Percentiles rank a stretch among this genome's conserved stretches.
These are phyloP conservation scores for Laothoe populi DNA, from an alignment of 2,888 invertebrate genomes.

Conservation along the genomic window DNA sequence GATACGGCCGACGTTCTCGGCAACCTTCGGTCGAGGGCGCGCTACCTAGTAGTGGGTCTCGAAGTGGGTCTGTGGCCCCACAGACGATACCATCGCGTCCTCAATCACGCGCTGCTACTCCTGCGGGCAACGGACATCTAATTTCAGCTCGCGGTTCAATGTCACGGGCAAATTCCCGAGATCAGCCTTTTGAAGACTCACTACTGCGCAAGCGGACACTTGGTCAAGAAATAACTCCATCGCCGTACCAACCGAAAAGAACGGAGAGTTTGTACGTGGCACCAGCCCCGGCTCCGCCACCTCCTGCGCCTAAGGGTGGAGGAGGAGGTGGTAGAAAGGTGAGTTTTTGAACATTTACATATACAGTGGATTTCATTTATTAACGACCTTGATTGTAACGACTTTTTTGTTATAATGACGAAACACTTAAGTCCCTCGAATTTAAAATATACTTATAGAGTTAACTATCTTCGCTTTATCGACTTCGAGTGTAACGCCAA, in stretches of 20 bases:
- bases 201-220: conserved; percentile 91
- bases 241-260: conserved; percentile 94
- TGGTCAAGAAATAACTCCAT: conserved; percentile 95
- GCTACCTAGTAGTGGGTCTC: conserved; percentile 79
- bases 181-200: conserved; percentile 92
- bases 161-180: conserved; percentile 75
- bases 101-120: conserved; percentile 79
- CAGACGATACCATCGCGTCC: conserved; percentile 87
- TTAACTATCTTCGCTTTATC: too few relatives aligned
- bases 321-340: conserved; percentile 78
- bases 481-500: too few relatives aligned
- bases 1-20: conserved; percentile 91
- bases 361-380: too few relatives aligned
- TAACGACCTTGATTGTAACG: too few relatives aligned
- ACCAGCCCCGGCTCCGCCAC: conserved; percentile 74
- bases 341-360: conserved; percentile 37
- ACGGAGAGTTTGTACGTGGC: conserved; percentile 94
- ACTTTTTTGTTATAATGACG: too few relatives aligned
- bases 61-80: conserved; percentile 91
- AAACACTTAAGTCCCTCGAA: too few relatives aligned
- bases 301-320: conserved; percentile 66
- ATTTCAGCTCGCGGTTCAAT: conserved; percentile 86
- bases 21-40: conserved; percentile 91
- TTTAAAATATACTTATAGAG: too few relatives aligned
- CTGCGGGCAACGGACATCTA: conserved; percentile 87